Evolutionary conservation across 1,140 invertebrate species (phyloP).

Genomic region (Habropoda laboriosa): DNA sequence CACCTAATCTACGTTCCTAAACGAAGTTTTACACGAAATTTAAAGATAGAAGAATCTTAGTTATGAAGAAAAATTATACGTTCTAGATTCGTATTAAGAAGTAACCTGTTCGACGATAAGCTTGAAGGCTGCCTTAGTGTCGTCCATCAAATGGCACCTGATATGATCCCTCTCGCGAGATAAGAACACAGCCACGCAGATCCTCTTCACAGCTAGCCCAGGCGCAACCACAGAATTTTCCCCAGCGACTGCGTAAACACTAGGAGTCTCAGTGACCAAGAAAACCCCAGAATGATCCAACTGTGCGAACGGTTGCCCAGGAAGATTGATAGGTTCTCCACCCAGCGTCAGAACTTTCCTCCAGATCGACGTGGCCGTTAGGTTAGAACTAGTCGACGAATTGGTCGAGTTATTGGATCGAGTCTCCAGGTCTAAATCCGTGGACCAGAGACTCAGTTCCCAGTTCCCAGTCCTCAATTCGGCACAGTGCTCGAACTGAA

Average conservation of each 20-base stretch:
- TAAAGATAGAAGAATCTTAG: not conserved
- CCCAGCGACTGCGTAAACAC: slow-evolving; percentile 93
- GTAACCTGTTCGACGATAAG: slow-evolving; percentile 87
- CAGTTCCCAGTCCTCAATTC: slow-evolving; percentile 91
- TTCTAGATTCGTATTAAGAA: no score
- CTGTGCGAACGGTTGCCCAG: slow-evolving; percentile 94
- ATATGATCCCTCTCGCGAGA: slow-evolving; percentile 87
- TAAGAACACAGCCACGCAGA: slow-evolving; percentile 93
- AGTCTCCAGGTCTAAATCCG: slow-evolving; percentile 87
- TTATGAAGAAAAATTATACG: no score
- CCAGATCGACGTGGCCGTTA: slow-evolving; percentile 84
- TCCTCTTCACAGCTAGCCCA: slow-evolving; percentile 84
- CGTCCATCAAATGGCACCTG: slow-evolving; percentile 94
- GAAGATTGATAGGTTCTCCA: slow-evolving; percentile 97
- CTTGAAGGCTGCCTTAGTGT: slow-evolving; percentile 94
- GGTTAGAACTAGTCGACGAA: slow-evolving; percentile 83
- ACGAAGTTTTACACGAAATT: not conserved
- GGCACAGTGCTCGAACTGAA: slow-evolving; percentile 97
- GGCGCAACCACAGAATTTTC: slow-evolving; percentile 84
- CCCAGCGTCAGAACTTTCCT: slow-evolving; percentile 93
- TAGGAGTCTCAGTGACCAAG: slow-evolving; percentile 93
- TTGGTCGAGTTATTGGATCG: slow-evolving; percentile 92
- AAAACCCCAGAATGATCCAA: slow-evolving; percentile 93
- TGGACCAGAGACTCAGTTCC: slow-evolving; percentile 91
- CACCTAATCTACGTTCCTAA: slow-evolving; percentile 90